phyloP scores from a whole-genome alignment of 2,888 invertebrate genomes.

The Cosmia trapezina region DNA sequence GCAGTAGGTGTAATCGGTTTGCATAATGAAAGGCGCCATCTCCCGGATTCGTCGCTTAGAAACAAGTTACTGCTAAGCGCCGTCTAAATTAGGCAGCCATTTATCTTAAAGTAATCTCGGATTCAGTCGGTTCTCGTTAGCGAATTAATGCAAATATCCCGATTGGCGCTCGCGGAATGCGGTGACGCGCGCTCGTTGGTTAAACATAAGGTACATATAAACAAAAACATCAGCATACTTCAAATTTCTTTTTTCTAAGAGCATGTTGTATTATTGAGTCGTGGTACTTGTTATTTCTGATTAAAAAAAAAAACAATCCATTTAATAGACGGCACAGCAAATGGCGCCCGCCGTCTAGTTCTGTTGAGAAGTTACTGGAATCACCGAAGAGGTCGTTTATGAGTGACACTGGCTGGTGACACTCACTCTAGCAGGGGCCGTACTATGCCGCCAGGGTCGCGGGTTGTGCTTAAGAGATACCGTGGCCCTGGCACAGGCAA shows the following conservation, averaged over 20 bases:
- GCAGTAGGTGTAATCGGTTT: conserved; percentile 56
- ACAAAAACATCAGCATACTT: conserved; percentile 71
- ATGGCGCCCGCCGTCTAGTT: conserved; percentile 1
- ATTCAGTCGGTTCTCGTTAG: conserved; percentile 77
- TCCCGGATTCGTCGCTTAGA: conserved; percentile 72
- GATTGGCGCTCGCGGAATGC: conserved; percentile 74
- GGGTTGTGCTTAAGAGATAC: too few species aligned
- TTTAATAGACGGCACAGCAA: neutral
- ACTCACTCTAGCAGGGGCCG: neutral
- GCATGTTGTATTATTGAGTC: neutral
- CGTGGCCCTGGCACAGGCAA: too few species aligned
- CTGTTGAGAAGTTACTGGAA: neutral
- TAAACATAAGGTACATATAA: conserved; percentile 74
- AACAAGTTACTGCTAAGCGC: conserved; percentile 77
- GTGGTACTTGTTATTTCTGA: neutral
- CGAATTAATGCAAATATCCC: conserved; percentile 82
- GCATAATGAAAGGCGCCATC: conserved; percentile 69
- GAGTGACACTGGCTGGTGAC: neutral
- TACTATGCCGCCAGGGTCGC: too few species aligned
- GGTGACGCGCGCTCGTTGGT: conserved; percentile 68
- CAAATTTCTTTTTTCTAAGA: conserved; percentile 54
- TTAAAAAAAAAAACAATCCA: too few species aligned
- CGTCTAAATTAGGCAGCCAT: conserved; percentile 77
- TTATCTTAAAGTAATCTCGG: conserved; percentile 75
- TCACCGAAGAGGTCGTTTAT: neutral